Base-by-base conservation (phyloP, 2,888 invertebrate species). In the Chymomyza fuscimana region DNA sequence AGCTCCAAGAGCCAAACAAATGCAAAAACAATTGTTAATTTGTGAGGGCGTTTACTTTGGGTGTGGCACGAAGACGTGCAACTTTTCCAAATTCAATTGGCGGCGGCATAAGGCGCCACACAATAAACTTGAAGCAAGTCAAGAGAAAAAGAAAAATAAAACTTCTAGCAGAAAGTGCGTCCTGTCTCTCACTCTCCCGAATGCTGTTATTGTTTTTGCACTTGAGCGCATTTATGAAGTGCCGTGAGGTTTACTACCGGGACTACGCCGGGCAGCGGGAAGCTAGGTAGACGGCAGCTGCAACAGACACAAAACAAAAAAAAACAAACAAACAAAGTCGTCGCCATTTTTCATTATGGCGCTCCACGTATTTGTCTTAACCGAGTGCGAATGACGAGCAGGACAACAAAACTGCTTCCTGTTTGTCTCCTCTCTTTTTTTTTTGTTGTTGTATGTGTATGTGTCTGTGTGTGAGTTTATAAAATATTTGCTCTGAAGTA, bases 341-440 rank as follows among this genome's bases (percentile, higher is more conserved):
- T 63, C 72, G 78, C 76, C 78, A 78, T 85, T 85, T 85, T 85
- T 82, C 81, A 81, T 81, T 86, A 78, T 78, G 81, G 73, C 83
- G 67, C 79, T 76, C 68, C 69, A 9, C n/a, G 80, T 82, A 82
- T 81, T 81, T 81, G 81, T 81, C 80, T 82, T 75, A 46, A 46
- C 40, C 40, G 12, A 46, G 40, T 46, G 40, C 40, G 40, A 46
- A 46, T 46, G 40, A 46, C 40, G 40, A 46, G 40, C 40, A 46
- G 40, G 40, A 46, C 40, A 46, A 12, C 40, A 12, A 46, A 46
- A 46, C 40, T 46, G 40, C 40, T 46, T 46, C 32, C 72, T 74
- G 79, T 81, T 79, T 81, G 74, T 2, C 40, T 46, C 4, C 4
- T 12, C 40, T 0, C 40, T 40, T 6, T 40, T 6, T 40, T 6